Conservation (phyloP, 2,113 vertebrate species). For the Sorex araneus region DNA sequence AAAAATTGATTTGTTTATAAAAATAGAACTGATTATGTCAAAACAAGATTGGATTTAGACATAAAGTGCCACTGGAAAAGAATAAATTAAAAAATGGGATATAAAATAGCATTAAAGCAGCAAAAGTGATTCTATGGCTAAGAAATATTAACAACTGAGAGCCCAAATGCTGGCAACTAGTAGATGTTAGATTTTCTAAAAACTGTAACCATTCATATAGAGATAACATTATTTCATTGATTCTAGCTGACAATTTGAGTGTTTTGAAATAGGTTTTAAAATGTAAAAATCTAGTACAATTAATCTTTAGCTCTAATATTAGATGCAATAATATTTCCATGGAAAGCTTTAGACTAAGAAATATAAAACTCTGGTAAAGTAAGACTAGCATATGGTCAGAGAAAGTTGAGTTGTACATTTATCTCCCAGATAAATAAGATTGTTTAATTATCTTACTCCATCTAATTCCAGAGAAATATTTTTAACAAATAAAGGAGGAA, state of each 20-base stretch:
- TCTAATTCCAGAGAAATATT: neutral
- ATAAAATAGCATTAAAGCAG: neutral
- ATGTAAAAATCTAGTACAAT: neutral
- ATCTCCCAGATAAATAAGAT: too few relatives aligned
- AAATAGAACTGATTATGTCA: neutral
- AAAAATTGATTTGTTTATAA: neutral
- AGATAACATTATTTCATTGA: neutral
- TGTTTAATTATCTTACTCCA: too few relatives aligned
- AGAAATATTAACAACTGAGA: neutral
- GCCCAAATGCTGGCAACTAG: neutral
- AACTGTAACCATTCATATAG: neutral
- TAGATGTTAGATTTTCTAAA: neutral
- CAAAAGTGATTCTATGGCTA: neutral
- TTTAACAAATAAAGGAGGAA: neutral
- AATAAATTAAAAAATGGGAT: neutral
- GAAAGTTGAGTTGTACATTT: too few relatives aligned
- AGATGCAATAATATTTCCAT: neutral
- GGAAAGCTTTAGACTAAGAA: neutral
- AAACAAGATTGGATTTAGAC: neutral
- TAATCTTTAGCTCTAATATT: neutral
- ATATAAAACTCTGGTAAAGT: neutral
- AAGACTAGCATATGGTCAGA: neutral
- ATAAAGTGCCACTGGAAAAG: neutral
- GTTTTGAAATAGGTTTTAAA: neutral
- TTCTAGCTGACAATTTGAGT: neutral